These are phyloP conservation scores for Himantopus leucocephalus DNA, from an alignment of 2,113 vertebrate species.

Conservation along the genomic window DNA sequence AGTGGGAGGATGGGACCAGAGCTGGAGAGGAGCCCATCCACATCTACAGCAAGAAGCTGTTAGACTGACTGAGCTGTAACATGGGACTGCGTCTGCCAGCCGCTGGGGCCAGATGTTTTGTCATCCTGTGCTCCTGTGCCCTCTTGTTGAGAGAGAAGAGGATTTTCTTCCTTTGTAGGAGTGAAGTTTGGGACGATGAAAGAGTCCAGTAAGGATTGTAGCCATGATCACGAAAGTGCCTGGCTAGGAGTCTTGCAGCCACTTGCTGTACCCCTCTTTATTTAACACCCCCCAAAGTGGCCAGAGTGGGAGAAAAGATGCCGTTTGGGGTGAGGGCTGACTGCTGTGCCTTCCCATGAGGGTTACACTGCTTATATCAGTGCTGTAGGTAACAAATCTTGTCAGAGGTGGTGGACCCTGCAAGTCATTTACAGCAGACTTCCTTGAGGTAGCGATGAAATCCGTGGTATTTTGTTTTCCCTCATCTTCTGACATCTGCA, in stretches of 20 bases:
- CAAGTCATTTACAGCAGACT: background rate
- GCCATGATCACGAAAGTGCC: background rate
- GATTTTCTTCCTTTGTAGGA: background rate
- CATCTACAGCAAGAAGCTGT: background rate
- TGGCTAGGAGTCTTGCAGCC: background rate
- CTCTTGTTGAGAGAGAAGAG: background rate
- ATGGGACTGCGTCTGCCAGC: background rate
- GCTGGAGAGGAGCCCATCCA: background rate
- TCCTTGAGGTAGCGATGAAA: background rate
- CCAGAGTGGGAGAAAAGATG: background rate
- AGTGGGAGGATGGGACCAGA: background rate
- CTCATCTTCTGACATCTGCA: background rate
- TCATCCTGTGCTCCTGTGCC: background rate
- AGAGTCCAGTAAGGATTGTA: background rate
- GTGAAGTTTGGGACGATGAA: background rate
- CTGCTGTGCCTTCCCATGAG: background rate
- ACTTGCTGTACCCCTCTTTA: background rate
- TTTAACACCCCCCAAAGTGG: background rate
- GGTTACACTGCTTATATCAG: background rate
- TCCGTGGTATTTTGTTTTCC: background rate
- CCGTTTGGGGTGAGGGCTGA: background rate
- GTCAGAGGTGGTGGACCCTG: background rate
- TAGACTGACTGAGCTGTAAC: background rate
- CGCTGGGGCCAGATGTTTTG: rapidly evolving
- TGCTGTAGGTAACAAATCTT: background rate